Evolutionary conservation across 2,888 invertebrate genomes (phyloP).

Genomic region (Eueremaeus valkanovi): DNA sequence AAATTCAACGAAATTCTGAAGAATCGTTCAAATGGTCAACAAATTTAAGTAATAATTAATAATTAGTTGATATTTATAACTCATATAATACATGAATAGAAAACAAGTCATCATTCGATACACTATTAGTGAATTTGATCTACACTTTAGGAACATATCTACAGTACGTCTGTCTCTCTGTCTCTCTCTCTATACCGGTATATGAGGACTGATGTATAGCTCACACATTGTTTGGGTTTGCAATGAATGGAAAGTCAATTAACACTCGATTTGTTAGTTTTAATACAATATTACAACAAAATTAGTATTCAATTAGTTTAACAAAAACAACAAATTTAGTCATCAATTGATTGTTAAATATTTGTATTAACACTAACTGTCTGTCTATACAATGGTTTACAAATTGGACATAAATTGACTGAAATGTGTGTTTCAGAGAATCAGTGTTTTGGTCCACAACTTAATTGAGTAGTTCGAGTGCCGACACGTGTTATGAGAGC

Average conservation of each 20-base stretch:
- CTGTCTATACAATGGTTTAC: constrained; percentile 16
- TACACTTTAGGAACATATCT: constrained; percentile 17
- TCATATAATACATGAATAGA: neutral
- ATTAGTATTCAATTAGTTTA: constrained; percentile 31
- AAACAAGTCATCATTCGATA: neutral
- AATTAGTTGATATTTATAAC: constrained; percentile 22
- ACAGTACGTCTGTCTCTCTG: too few relatives aligned
- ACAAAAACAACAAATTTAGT: neutral
- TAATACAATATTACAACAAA: constrained; percentile 6
- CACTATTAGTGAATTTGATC: neutral
- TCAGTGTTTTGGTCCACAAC: constrained; percentile 27
- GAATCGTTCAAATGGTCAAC: constrained; percentile 10
- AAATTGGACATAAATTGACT: constrained; percentile 33
- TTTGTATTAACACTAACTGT: constrained; percentile 26
- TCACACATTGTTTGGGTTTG: neutral
- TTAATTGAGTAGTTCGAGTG: constrained; percentile 14
- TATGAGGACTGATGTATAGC: neutral
- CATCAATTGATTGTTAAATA: constrained; percentile 4
- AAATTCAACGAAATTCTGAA: neutral
- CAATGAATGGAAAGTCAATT: constrained; percentile 25
- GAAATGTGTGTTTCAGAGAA: neutral
- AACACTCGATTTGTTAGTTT: constrained; percentile 30
- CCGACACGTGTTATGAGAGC: neutral
- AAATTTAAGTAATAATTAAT: neutral
- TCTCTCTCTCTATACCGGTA: too few relatives aligned